Evolutionary conservation across 2,888 invertebrate species (phyloP), one percentile per base, ranked within the genome.

Genomic region (Eupithecia pulchellata): DNA sequence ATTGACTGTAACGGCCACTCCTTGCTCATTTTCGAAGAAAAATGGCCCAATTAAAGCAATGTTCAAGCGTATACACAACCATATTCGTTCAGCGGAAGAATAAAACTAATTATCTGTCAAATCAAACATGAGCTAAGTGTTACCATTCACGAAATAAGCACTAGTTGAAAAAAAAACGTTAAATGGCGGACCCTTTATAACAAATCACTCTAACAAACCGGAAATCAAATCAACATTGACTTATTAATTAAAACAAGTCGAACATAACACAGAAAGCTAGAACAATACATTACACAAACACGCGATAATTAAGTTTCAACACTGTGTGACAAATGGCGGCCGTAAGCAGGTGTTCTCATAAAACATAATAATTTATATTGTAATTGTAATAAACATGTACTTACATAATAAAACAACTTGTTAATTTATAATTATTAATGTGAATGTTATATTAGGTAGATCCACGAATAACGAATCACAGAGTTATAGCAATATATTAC

Each of bases 311-410:
- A 74, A 69, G 73, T 78, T 76, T 67, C 73, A 75, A 75, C 76
- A 78, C 57, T 55, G 57, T 69, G 68, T 74, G 76, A 76, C 77
- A 75, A 75, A 74, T 73, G 74, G 25, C 60, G 8, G 30, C 60
- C 17, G 47, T 25, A 27, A 36, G 71, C 77, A 78, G 75, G 78
- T 75, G 77, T 47, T 66, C 71, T 20, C 62, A 47, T 71, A 74
- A 75, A 75, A 67, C 76, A 77, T 70, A 65, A 76, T 77, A 74
- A 77, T 71, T 77, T 74, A 76, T 75, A 74, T 76, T 75, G 60
- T 73, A 72, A 58, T 20, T 32, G 32, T 32, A 32, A 32, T 29
- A 52, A 52, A 20, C 52, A 25, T 25, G 25, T 29, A 57, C 27
- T 57, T 29, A 29, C 29, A 47, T 47, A 20, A 47, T 20, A 47